A percentile compares a stretch with the other conserved stretches of the same genome.
Conservation (phyloP, 2,888 invertebrate species). For the Bimastos eiseni region DNA sequence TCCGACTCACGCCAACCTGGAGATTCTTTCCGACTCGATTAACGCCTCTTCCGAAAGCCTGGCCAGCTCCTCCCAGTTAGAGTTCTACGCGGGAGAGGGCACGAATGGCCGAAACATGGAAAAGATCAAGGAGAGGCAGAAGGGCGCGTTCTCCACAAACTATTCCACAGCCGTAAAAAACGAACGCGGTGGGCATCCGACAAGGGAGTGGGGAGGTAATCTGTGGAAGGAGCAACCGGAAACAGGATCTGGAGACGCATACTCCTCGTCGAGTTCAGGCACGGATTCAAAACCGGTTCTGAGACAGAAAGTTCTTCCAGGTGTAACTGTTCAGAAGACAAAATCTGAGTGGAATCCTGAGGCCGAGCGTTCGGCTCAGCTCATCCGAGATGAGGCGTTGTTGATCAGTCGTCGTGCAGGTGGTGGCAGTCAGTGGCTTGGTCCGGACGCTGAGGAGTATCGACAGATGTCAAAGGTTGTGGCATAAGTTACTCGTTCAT, state of each 20-base stretch:
- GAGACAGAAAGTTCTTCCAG: not conserved
- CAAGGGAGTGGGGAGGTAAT: not conserved
- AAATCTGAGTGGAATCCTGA: not conserved
- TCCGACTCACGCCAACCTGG: slow-evolving; percentile 23
- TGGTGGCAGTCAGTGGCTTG: not conserved
- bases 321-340: not conserved
- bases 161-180: not conserved
- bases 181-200: not conserved
- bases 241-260: not conserved
- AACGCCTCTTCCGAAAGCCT: slow-evolving; percentile 24
- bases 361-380: not conserved
- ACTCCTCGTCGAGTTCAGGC: not conserved
- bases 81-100: not conserved
- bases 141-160: not conserved
- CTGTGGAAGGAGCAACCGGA: not conserved
- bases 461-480: not conserved
- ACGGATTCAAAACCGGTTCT: not conserved
- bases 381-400: not conserved
- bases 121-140: not conserved
- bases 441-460: not conserved
- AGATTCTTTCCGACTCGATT: slow-evolving; percentile 18
- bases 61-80: not conserved
- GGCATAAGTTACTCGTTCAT: not conserved
- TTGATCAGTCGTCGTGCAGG: not conserved
- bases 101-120: not conserved